Percentiles rank a stretch among this genome's conserved stretches.
These are phyloP conservation scores for Columba livia DNA, from an alignment of 2,113 vertebrate genomes.

Conservation along the genomic window DNA sequence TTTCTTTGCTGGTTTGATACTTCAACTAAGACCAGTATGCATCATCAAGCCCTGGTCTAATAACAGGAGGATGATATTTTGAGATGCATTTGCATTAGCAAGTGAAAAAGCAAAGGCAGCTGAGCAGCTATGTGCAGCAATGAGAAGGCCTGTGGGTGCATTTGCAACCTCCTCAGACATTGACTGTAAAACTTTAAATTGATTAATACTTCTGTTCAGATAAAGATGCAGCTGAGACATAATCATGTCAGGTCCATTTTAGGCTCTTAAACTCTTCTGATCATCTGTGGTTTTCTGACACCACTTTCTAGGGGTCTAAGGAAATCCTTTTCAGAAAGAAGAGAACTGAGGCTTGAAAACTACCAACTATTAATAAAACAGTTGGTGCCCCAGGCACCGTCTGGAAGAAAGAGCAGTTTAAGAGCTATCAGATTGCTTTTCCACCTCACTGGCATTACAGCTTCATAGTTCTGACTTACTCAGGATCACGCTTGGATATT, in stretches of 20 bases:
- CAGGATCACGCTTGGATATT: neutral
- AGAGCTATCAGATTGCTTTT: neutral
- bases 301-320: neutral
- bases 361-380: neutral
- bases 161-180: neutral
- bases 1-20: neutral
- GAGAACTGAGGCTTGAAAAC: neutral
- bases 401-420: constrained; percentile 6
- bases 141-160: neutral
- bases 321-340: neutral
- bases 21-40: neutral
- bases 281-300: neutral
- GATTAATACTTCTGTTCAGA: neutral
- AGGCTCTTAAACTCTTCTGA: neutral
- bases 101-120: neutral
- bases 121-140: neutral
- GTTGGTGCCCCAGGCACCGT: neutral
- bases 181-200: neutral
- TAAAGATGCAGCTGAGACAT: neutral
- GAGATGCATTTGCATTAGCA: neutral
- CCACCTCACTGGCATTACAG: neutral
- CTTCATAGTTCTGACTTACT: neutral
- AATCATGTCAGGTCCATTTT: neutral
- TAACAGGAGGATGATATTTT: constrained; percentile 1
- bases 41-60: neutral